Base-by-base conservation (phyloP, 1,140 invertebrate species). In the Hestina assimilis region DNA sequence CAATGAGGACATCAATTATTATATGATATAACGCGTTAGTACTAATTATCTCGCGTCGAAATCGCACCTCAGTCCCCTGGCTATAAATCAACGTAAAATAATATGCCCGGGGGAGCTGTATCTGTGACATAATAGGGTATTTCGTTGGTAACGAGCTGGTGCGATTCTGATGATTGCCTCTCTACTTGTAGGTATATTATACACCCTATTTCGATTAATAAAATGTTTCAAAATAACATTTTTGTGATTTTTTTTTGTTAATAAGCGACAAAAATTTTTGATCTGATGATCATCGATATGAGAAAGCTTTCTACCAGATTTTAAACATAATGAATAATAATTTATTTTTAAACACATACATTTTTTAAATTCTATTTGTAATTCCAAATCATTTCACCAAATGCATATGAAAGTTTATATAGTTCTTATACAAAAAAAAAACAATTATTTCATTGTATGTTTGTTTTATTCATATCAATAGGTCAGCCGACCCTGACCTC, bases 21-120 rank as follows among this genome's bases (percentile, higher is more conserved):
- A 52, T 26, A 26, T 52, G 35, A 52, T 52, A 52, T 24, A 52
- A 52, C 14, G 24, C 24, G 8, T 28, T 17, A 38, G 28, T 17
- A 29, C 45, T 52, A 52, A 52, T 52, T 52, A 52, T 35, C 19
- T 19, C 15, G n/a, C 15, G 12, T 41, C 24, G 55, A 60, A 29
- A 21, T 54, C 58, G 66, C 67, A 77, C 72, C 69, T 72, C 62
- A 29, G 57, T 63, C 66, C 68, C 72, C 52, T 43, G 60, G 50
- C 51, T 28, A 75, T 82, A 82, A 76, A 82, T 82, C 79, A 79
- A 70, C 42, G 65, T 75, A 72, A 77, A 79, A 81, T 82, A 79
- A 66, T 67, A 61, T 60, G 66, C 79, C 66, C 60, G 3, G 9
- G 76, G 67, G 79, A 68, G 48, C 63, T 66, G 66, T 38, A n/a